Conservation (phyloP, 2,888 invertebrate species). For the Polyommatus iphigenia region DNA sequence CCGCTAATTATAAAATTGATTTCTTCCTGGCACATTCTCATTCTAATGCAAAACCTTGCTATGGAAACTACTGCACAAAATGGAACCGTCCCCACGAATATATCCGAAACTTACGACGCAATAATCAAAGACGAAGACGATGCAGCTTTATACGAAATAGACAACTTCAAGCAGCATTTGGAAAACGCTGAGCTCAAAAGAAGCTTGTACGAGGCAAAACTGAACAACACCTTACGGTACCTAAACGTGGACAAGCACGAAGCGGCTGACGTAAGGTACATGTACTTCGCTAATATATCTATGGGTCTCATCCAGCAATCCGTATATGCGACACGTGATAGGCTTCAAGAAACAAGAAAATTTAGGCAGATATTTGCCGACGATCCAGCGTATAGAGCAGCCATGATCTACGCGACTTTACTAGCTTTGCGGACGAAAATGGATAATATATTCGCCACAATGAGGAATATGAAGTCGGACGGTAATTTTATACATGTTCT, state of each 20-base stretch:
- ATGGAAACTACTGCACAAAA: not conserved
- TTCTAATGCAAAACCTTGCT: not conserved
- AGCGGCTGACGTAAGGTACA: not conserved
- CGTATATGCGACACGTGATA: conserved; percentile 47
- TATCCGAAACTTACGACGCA: not conserved
- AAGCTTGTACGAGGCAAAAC: conserved; percentile 23
- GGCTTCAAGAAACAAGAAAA: conserved; percentile 43
- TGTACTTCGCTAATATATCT: conserved; percentile 35
- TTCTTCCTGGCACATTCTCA: not conserved
- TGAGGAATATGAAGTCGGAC: conserved; percentile 20
- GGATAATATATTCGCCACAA: conserved; percentile 43
- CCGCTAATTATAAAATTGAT: not conserved
- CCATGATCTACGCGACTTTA: conserved; percentile 46
- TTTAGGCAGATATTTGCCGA: conserved; percentile 39
- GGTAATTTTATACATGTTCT: conserved; percentile 49
- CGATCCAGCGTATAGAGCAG: conserved; percentile 44
- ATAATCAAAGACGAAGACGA: conserved; percentile 9
- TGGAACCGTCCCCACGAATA: not conserved
- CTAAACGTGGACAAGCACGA: not conserved
- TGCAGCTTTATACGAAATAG: conserved; percentile 38
- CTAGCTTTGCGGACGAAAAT: conserved; percentile 47
- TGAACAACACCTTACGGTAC: conserved; percentile 29
- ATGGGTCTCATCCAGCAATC: conserved; percentile 49
- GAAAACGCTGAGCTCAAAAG: conserved; percentile 37
- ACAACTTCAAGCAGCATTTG: conserved; percentile 41